Conservation (phyloP, 2,113 vertebrate genomes). For the Spea multiplicata region DNA sequence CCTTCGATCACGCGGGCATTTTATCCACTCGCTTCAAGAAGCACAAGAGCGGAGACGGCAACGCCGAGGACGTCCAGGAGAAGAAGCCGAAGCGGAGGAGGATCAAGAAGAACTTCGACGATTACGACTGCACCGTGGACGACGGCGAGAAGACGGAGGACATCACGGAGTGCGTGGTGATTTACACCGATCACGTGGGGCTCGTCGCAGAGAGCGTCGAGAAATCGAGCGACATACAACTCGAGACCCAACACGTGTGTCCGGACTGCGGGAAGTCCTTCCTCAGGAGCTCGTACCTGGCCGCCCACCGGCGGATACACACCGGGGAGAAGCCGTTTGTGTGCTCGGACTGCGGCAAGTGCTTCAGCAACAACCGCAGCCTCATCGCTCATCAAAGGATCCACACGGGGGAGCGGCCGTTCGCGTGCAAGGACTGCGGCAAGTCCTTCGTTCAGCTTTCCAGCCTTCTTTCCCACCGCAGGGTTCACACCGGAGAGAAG, state of each 20-base stretch:
- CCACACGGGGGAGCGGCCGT: neutral
- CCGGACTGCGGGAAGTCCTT: neutral
- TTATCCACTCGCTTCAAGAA: neutral
- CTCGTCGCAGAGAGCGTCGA: neutral
- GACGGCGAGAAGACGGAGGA: neutral
- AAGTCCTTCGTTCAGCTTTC: neutral
- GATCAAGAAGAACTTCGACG: neutral
- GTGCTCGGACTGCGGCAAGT: neutral
- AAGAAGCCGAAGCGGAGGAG: neutral
- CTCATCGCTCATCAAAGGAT: neutral
- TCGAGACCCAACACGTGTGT: neutral
- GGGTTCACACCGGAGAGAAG: conserved; percentile 52
- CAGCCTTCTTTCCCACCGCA: conserved; percentile 1
- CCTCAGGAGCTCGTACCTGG: neutral
- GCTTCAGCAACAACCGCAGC: neutral
- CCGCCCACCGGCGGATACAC: neutral
- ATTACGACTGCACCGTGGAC: neutral
- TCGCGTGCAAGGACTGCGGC: neutral
- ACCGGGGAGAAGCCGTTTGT: neutral
- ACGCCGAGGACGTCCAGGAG: neutral
- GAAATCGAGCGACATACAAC: neutral
- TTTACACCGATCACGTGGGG: neutral
- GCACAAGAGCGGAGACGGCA: neutral
- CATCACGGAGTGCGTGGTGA: neutral
- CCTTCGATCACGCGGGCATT: neutral